These are phyloP conservation scores for Volucella zonaria DNA, from an alignment of 2,888 invertebrate species.

Conservation along the genomic window DNA sequence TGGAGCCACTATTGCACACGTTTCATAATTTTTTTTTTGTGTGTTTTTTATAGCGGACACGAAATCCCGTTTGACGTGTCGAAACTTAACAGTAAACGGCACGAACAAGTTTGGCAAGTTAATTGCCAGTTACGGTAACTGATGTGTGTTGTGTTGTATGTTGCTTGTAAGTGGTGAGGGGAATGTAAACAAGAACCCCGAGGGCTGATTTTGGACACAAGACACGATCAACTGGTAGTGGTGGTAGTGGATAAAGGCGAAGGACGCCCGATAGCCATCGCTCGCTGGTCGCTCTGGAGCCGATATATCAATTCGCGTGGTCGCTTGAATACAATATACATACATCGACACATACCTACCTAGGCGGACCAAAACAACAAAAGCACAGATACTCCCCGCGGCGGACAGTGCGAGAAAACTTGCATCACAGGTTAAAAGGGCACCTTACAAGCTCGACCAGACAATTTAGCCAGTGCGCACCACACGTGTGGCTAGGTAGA, in stretches of 20 bases:
- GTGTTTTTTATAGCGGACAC: conserved; percentile 4
- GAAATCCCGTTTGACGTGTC: conserved; percentile 69
- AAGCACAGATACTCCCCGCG: neutral
- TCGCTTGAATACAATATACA: neutral
- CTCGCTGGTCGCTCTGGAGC: conserved; percentile 24
- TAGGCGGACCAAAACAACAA: neutral
- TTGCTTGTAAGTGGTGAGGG: neutral
- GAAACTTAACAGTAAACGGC: conserved; percentile 67
- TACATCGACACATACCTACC: neutral
- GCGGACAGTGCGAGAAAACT: conserved; percentile 15
- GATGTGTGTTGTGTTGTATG: neutral
- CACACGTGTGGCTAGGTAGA: conserved; percentile 4
- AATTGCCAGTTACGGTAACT: conserved; percentile 40
- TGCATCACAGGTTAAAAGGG: conserved; percentile 38
- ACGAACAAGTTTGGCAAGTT: conserved; percentile 68
- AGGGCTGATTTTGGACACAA: neutral
- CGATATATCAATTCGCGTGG: conserved; percentile 29
- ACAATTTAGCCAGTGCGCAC: conserved; percentile 12
- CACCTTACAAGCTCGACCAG: conserved; percentile 11
- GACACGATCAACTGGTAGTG: neutral
- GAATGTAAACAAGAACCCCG: neutral
- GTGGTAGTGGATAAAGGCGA: conserved; percentile 40
- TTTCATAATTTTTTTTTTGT: conserved; percentile 1
- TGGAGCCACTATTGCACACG: conserved; percentile 44
- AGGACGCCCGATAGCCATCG: conserved; percentile 59